Base-by-base conservation (phyloP, 92 coral and sea anemone species). In the Bergia sp. region DNA sequence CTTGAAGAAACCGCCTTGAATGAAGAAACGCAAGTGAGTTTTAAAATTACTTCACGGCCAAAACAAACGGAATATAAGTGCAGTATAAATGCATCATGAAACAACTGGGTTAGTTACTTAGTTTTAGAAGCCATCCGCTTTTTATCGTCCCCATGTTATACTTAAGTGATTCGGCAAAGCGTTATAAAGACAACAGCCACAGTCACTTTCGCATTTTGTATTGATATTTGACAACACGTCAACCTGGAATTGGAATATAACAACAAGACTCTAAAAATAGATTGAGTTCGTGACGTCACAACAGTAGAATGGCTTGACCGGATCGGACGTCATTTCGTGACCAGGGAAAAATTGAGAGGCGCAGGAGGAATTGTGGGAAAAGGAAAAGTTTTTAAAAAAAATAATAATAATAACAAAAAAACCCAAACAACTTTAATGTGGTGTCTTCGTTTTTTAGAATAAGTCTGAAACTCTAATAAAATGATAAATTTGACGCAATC, bases 1-100 rank as follows among this genome's bases (percentile, higher is more conserved):
- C 89, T 97, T 97, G 73, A 97, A 93, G 77, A 97, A 93, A 5
- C 99, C 99, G 90, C 98, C 99, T 97, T 40, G 9, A 75, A 45
- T 15, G 13, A 75, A 76, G 36, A 49, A 77, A 15, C 45, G 43
- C 58, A 58, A 79, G 42, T 69, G 18, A 41, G 29, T 47, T 20
- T n/a, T n/a, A n/a, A n/a, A 18, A 40, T 21, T 16, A 29, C 29
- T 29, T 29, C 29, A 29, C 29, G 36, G 67, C 44, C 38, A 73
- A 76, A 83, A 39, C 41, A 49, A 55, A 87, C 57, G 37, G 42
- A 29, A 12, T n/a, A 79, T 47, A 43, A 42, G 75, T 23, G 5
- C 18, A 39, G 50, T 20, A 47, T 12, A 57, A 69, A 76, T 47
- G 6, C 23, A 75, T 7, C 8, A 29, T 29, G 29, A 29, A 29